Base-by-base conservation (phyloP, 92 coral and sea anemone species). In the Phymanthus crucifer region DNA sequence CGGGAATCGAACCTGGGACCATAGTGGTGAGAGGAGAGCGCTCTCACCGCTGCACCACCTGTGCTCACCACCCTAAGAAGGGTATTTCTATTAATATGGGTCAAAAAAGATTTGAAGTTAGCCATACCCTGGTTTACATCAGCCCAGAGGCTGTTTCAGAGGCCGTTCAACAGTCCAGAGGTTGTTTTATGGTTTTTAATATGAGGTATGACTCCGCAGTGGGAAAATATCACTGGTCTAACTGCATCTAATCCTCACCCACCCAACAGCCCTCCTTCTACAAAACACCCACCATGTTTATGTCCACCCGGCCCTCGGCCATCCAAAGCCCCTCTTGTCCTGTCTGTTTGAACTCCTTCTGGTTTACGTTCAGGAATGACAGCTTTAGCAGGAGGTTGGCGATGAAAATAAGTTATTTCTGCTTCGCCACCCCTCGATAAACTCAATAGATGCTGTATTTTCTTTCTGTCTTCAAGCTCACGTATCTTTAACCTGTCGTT, bases 251-350 rank as follows among this genome's bases (percentile, higher is more conserved):
- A 6, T 38, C 10, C 43, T 38, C 43, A 6, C 56, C 57, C 23
- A 2, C 57, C 57, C 57, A 2, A 50, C 6, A 19, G 21, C 23
- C 57, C 18, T 21, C 57, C 18, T 48, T 13, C 19, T 3, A 13
- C 29, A 32, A 2, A 9, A 37, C 23, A 64, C 18, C 36, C 47
- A 92, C 98, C 98, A 90, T 88, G 90, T 83, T 91, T 96, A 73
- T 96, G 99, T 14, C 99, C 99, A 4, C 99, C 99, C 47, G 99
- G 99, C 17, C 99, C 99, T 61, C 99, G 90, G 17, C 98, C 99
- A 23, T 81, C 78, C 32, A 90, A 54, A 32, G 83, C 57, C 65
- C 64, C 65, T 50, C 67, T 80, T 61, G 71, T 81, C 71, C 78
- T 48, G 45, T 56, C 73, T 18, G 35, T 40, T 57, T 81, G 83